These are phyloP conservation scores for Xestoiulus laeticollis DNA, from an alignment of 2,888 invertebrate species.

Conservation along the genomic window DNA sequence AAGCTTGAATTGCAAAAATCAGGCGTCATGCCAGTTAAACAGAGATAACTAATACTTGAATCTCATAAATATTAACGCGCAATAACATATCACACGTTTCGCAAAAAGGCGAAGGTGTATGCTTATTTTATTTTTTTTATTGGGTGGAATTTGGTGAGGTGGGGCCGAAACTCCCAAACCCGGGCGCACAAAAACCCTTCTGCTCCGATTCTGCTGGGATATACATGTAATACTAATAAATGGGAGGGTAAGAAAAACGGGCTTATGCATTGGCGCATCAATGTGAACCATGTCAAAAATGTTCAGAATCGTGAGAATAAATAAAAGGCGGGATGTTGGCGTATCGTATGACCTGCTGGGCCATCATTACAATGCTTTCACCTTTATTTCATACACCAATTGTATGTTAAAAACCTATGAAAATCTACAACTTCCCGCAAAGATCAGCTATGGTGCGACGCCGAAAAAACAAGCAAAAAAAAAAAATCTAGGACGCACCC, in stretches of 20 bases:
- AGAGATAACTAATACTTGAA: slow-evolving; percentile 8
- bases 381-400: slow-evolving; percentile 50
- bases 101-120: background rate
- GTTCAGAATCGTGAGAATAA: slow-evolving; percentile 47
- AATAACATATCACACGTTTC: background rate
- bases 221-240: too few relatives aligned
- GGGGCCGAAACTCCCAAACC: background rate
- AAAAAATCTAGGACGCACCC: slow-evolving; percentile 43
- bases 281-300: slow-evolving; percentile 43
- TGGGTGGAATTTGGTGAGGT: background rate
- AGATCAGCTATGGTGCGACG: slow-evolving; percentile 42
- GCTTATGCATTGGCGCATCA: background rate
- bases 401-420: slow-evolving; percentile 51
- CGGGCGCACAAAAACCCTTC: background rate
- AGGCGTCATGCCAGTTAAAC: background rate
- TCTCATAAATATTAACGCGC: slow-evolving; percentile 25
- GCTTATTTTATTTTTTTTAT: background rate
- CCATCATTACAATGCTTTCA: slow-evolving; percentile 51
- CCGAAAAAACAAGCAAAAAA: slow-evolving; percentile 32
- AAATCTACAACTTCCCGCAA: slow-evolving; percentile 49
- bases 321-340: slow-evolving; percentile 47
- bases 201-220: background rate
- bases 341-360: slow-evolving; percentile 49
- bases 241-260: background rate
- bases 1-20: slow-evolving; percentile 28